Conservation (phyloP, 2,888 invertebrate genomes). For the Zelleria hepariella region DNA sequence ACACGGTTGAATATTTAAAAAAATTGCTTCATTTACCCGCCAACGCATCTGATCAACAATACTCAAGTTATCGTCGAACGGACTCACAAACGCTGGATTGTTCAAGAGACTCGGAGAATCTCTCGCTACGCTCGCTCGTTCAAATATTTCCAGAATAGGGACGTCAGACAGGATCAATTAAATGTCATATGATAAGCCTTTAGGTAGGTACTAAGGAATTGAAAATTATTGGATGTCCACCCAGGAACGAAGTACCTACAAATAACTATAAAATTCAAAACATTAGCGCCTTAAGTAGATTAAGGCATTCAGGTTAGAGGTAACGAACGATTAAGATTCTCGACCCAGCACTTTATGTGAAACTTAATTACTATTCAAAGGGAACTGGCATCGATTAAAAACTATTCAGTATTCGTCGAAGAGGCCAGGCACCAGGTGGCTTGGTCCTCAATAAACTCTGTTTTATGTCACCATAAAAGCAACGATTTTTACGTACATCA, state of each 20-base stretch:
- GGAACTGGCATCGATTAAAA: constrained; percentile 53
- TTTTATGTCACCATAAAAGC: background rate
- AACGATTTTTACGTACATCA: too few species aligned
- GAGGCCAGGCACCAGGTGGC: constrained; percentile 37
- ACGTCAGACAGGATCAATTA: constrained; percentile 46
- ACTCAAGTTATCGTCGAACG: too few species aligned
- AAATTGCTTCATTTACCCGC: too few species aligned
- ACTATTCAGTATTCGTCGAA: constrained; percentile 48
- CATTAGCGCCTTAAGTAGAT: background rate
- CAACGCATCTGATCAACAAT: too few species aligned
- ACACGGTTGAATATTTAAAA: too few species aligned
- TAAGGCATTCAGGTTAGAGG: background rate
- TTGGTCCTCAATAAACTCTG: background rate
- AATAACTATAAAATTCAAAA: background rate
- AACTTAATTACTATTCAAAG: constrained; percentile 43
- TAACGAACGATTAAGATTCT: background rate
- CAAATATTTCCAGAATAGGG: constrained; percentile 20
- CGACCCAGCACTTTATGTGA: background rate
- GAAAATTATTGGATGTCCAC: background rate
- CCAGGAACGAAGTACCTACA: background rate
- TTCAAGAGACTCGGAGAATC: too few species aligned
- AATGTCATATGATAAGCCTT: constrained; percentile 45
- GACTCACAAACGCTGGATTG: too few species aligned
- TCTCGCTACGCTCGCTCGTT: too few species aligned
- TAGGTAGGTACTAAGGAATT: background rate